These are phyloP conservation scores for Tretioscincus oriximinensis DNA, from an alignment of 2,113 vertebrate species.

Conservation along the genomic window DNA sequence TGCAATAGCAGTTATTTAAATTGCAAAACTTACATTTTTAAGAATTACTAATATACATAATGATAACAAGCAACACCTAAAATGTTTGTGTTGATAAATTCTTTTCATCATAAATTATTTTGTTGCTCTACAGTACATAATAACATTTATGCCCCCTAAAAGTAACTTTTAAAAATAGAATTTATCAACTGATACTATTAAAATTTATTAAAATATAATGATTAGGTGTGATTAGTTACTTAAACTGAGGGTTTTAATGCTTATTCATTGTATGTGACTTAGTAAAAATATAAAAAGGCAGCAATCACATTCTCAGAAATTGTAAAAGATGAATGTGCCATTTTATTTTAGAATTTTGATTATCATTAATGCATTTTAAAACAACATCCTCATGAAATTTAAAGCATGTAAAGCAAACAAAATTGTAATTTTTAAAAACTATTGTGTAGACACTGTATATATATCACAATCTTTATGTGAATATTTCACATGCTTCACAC, in stretches of 20 bases:
- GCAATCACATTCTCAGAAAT: neutral
- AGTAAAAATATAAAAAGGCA: neutral
- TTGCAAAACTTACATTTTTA: neutral
- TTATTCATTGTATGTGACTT: neutral
- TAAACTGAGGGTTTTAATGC: neutral
- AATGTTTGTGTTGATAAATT: accelerated
- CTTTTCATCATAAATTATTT: slow-evolving; percentile 6
- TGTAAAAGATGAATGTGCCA: neutral
- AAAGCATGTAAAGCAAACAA: neutral
- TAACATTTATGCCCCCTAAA: neutral
- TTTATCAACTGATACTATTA: neutral
- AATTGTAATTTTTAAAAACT: neutral
- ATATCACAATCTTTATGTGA: neutral
- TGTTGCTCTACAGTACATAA: neutral
- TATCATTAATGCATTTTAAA: slow-evolving; percentile 31
- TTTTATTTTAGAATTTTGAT: neutral
- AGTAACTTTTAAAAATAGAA: neutral
- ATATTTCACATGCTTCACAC: slow-evolving; percentile 23
- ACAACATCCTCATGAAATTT: slow-evolving; percentile 38
- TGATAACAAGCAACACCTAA: too few species aligned
- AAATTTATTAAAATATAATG: neutral
- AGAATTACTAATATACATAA: neutral
- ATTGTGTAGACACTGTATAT: slow-evolving; percentile 42
- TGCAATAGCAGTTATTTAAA: neutral
- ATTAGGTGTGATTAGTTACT: neutral